phyloP scores from a whole-genome alignment of 2,888 invertebrate genomes.

The Cheilosia scutellata region DNA sequence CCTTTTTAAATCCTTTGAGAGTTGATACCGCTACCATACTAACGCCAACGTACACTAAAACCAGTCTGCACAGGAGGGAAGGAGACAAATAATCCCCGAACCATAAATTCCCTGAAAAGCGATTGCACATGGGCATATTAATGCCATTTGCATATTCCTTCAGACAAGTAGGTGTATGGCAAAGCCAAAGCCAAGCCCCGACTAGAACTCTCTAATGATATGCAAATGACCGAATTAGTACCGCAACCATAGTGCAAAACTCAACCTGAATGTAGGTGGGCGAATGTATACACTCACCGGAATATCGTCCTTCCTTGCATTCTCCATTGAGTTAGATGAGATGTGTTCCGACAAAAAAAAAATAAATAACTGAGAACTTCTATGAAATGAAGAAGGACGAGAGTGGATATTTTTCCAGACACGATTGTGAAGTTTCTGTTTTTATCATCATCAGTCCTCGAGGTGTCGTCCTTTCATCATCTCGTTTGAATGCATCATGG shows the following conservation, averaged over 20 bases:
- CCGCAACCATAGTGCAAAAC: conserved; percentile 39
- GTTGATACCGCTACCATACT: not conserved
- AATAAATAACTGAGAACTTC: not conserved
- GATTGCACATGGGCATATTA: conserved; percentile 43
- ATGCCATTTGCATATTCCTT: conserved; percentile 56
- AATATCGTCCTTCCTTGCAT: conserved; percentile 13
- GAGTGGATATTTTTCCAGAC: conserved; percentile 23
- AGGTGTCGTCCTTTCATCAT: conserved; percentile 61
- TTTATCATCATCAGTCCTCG: conserved; percentile 29
- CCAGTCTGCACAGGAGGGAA: not conserved
- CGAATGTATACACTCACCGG: not conserved
- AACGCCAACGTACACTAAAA: conserved; percentile 13
- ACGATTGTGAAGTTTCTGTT: conserved; percentile 17
- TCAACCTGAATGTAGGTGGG: conserved; percentile 23
- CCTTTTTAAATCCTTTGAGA: conserved; percentile 46
- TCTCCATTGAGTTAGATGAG: conserved; percentile 2
- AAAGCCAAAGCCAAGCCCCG: conserved; percentile 36
- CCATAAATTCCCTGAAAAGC: conserved; percentile 47
- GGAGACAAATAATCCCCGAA: conserved; percentile 44
- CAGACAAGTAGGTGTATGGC: conserved; percentile 15
- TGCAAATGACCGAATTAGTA: conserved; percentile 73
- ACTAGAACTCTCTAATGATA: conserved; percentile 63
- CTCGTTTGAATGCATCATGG: conserved; percentile 1
- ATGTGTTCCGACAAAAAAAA: not conserved
- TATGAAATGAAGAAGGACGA: conserved; percentile 15